phyloP scores from a whole-genome alignment of 2,113 vertebrate genomes.

The Hemicordylus capensis region DNA sequence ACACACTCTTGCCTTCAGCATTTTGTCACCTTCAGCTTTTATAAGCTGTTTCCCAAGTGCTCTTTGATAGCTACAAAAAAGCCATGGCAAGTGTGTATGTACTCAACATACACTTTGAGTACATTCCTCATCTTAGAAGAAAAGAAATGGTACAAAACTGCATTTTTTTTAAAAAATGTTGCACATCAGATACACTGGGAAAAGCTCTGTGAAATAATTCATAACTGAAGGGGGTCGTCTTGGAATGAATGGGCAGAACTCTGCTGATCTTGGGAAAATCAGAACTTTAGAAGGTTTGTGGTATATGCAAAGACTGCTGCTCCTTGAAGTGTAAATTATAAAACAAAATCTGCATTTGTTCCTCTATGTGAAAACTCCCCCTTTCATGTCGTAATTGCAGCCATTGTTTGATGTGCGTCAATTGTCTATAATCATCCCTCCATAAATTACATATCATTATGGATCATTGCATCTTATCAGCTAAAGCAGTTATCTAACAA shows the following conservation, averaged over 20 bases:
- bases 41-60: no score
- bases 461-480: constrained; percentile 2
- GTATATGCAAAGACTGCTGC: background rate
- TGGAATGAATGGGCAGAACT: background rate
- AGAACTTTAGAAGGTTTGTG: background rate
- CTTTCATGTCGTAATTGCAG: constrained; percentile 1
- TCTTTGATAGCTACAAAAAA: constrained; percentile 19
- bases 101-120: background rate
- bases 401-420: constrained; percentile 6
- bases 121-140: background rate
- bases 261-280: background rate
- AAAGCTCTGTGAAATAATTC: background rate
- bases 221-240: background rate
- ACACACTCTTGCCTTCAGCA: no score
- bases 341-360: constrained; percentile 5
- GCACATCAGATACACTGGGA: background rate
- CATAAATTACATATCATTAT: constrained; percentile 13
- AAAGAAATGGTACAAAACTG: background rate
- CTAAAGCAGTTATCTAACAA: background rate
- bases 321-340: background rate
- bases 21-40: no score
- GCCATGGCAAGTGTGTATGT: background rate
- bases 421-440: constrained; percentile 2
- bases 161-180: background rate
- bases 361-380: background rate